Base-by-base conservation (phyloP, 2,888 invertebrate species). In the Ischnus inquisitorius region DNA sequence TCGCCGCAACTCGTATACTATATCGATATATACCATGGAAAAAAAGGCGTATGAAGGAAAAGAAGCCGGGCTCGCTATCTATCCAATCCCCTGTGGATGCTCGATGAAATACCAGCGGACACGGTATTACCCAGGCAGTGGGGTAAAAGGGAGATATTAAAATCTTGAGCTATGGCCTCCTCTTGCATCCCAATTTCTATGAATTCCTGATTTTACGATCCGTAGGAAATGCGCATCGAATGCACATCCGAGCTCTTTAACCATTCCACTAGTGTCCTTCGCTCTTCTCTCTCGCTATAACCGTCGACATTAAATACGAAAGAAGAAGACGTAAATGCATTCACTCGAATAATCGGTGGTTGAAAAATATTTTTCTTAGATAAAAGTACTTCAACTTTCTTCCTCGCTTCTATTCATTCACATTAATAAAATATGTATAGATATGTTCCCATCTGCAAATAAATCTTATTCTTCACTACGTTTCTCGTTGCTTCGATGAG, bases 141-240 rank as follows among this genome's bases (percentile, higher is more conserved):
- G 72, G 51, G 19, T n/a, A 14, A 69, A 51, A 68, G 68, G 48
- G 62, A 75, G 68, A 80, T 80, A 80, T 80, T 54, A 68, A 80
- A 80, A 80, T 80, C 62, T 80, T 75, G 75, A 80, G 51, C 25
- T 64, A 80, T 69, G 75, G 43, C 54, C 48, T 62, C n/a, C 68
- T 80, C 75, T 68, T 75, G 75, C 62, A 80, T 80, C 80, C 80
- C 75, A 80, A 80, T 80, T 80, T 75, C 75, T 80, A 80, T 80
- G 75, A 75, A 80, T 80, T 64, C 68, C 68, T 68, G 75, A 80
- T 75, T 80, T 80, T 80, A 80, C 43, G 75, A 75, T 75, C 75
- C 12, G 41, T 10, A 43, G 48, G 60, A 80, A 75, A 80, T 69
- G 62, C 62, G 68, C 67, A 68, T 75, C 62, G 51, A 75, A 75